phyloP scores from a whole-genome alignment of 2,113 vertebrate species.

The Pygoscelis antarcticus region DNA sequence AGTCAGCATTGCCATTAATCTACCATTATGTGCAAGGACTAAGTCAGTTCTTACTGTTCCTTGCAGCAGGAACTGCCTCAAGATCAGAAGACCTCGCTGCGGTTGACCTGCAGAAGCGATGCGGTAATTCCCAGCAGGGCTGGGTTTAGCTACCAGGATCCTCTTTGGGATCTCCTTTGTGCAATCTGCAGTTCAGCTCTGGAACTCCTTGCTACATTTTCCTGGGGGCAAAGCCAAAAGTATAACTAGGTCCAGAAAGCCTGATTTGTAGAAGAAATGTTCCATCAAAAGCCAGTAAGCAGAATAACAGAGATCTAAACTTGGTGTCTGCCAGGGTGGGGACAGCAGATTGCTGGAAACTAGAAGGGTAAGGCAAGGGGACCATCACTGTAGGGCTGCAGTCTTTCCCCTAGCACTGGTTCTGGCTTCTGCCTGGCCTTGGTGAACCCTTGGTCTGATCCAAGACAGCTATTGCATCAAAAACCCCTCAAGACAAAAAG shows the following conservation, averaged over 20 bases:
- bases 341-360: background rate
- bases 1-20: background rate
- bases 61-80: background rate
- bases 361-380: background rate
- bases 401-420: background rate
- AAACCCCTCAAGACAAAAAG: background rate
- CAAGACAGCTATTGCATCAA: background rate
- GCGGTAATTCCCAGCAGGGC: background rate
- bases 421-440: background rate
- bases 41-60: background rate
- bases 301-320: rapidly evolving
- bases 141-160: background rate
- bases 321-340: background rate
- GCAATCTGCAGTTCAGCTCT: background rate
- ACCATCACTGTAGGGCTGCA: rapidly evolving
- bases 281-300: background rate
- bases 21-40: rapidly evolving
- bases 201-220: background rate
- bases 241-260: background rate
- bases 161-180: background rate
- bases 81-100: background rate
- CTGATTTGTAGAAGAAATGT: background rate
- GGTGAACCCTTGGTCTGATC: background rate
- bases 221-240: background rate
- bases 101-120: rapidly evolving